phyloP scores from a whole-genome alignment of 1,140 invertebrate species.

The Formica exsecta region DNA sequence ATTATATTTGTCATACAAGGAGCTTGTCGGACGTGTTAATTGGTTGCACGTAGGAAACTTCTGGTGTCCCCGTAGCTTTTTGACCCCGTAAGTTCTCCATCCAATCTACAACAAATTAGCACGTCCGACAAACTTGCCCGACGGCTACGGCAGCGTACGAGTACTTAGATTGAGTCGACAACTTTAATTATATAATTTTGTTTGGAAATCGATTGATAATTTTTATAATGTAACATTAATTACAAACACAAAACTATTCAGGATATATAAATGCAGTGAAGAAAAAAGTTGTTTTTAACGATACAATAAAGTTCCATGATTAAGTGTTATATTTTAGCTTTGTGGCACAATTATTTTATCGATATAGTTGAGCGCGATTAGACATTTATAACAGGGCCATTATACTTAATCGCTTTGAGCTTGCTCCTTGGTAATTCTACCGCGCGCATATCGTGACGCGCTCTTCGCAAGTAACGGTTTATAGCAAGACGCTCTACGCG shows the following conservation, averaged over 20 bases:
- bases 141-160: background rate
- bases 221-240: background rate
- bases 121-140: background rate
- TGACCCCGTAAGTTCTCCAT: background rate
- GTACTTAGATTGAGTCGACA: background rate
- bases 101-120: slow-evolving; percentile 24
- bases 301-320: background rate
- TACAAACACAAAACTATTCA: background rate
- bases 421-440: background rate
- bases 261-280: background rate
- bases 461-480: slow-evolving; percentile 16
- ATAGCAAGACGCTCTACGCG: slow-evolving; percentile 46
- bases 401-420: slow-evolving; percentile 24
- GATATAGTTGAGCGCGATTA: slow-evolving; percentile 13
- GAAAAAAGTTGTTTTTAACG: slow-evolving; percentile 14
- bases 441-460: slow-evolving; percentile 35
- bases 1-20: background rate
- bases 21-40: slow-evolving; percentile 33
- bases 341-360: background rate
- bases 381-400: slow-evolving; percentile 7
- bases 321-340: background rate
- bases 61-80: background rate
- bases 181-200: slow-evolving; percentile 8
- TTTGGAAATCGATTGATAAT: background rate
- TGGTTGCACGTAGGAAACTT: background rate